Evolutionary conservation across 1,140 invertebrate genomes (phyloP), one percentile per base, ranked within the genome.

Genomic region (Drosophila yakuba): DNA sequence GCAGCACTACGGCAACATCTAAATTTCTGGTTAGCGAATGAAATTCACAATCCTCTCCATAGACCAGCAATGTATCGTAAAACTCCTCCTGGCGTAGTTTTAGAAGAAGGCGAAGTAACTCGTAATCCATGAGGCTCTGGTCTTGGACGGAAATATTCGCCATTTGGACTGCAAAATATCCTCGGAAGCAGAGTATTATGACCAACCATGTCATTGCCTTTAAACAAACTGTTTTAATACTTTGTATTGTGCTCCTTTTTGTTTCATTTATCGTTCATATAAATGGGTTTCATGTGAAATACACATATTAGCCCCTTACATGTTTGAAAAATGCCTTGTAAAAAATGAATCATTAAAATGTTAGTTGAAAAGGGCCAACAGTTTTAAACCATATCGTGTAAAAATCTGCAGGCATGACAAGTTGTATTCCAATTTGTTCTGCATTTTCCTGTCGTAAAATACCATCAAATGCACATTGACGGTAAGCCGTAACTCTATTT

Each of bases 31-130:
- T 4, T 17, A 85, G 7, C 0, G 11, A 23, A 3, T 80, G 62
- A 23, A 80, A 85, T 48, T 66, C 25, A 20, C 81, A 85, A 14
- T 41, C 36, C 1, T 15, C 5, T 12, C 71, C 77, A 32, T 85
- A 78, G 0, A 85, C 17, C 0, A 78, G 15, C 2, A 85, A 1
- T 0, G 60, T 80, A 12, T 85, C 60, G 8, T 55, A 80, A 4
- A 57, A 10, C 20, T 50, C 58, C 17, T 78, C 74, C 1, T 47
- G 41, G 8, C 47, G 56, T 15, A 85, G 60, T 44, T 47, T 55
- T 6, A 7, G 3, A 6, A 80, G 6, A 0, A 80, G 60, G 0
- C 44, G n/a, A 2, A 66, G 7, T 23, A 84, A 15, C 23, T 25
- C 35, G 3, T 74, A 10, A 8, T 54, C 51, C 28, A 57, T 25